These are phyloP conservation scores for Capitulum mitella DNA, from an alignment of 2,888 invertebrate species.

Conservation along the genomic window DNA sequence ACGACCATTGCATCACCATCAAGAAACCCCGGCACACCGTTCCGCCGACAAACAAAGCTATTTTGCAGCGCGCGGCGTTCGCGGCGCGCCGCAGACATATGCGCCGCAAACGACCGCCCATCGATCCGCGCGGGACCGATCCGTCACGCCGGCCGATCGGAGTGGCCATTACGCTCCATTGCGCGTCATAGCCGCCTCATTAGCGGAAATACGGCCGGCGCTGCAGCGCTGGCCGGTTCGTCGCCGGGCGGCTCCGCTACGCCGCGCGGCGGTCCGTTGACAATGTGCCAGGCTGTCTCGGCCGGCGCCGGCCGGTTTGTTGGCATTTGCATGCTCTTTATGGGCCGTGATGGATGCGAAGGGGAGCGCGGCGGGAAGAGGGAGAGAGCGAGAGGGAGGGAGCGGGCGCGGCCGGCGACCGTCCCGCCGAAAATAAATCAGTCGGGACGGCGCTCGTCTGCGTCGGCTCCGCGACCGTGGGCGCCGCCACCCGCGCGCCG, in stretches of 20 bases:
- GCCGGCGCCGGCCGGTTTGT: background rate
- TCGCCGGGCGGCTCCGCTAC: background rate
- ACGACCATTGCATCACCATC: too few species aligned
- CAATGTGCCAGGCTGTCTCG: background rate
- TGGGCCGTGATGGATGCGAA: background rate
- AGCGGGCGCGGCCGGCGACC: background rate
- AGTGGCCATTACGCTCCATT: background rate
- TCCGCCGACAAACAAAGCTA: too few species aligned
- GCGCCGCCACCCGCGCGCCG: background rate
- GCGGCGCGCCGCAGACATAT: background rate
- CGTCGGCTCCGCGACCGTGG: background rate
- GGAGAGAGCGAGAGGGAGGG: background rate
- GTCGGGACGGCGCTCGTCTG: background rate
- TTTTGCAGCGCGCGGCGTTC: too few species aligned
- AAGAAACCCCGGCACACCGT: too few species aligned
- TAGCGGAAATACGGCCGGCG: background rate
- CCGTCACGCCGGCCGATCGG: background rate
- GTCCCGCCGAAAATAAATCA: background rate
- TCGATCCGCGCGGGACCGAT: background rate
- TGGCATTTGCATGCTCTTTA: conserved; percentile 10
- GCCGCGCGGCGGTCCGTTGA: background rate
- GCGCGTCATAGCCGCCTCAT: background rate
- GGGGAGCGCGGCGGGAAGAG: background rate
- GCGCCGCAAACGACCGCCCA: background rate
- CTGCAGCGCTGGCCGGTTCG: background rate